Conservation (phyloP, 2,113 vertebrate species). For the human (Homo sapiens) region GRCh38 chr11:76311001-76311500, state of each 20-base stretch:
- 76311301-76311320: accelerated
- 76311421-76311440: background rate
- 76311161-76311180: background rate
- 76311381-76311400: background rate
- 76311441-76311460: background rate
- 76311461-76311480: background rate
- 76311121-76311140: background rate
- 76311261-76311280: background rate
- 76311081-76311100: accelerated
- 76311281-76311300: background rate
- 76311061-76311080: background rate
- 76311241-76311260: background rate
- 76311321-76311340: background rate
- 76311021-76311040: background rate
- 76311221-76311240: background rate
- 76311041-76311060: background rate
- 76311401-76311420: background rate
- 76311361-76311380: background rate
- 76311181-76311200: background rate
- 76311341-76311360: background rate
- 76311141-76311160: background rate
- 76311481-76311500: background rate
- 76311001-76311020: background rate
- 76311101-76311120: background rate
- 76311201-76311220: background rate